Base-by-base conservation (phyloP, 1,140 invertebrate genomes). In the Drosophila suzukii region DNA sequence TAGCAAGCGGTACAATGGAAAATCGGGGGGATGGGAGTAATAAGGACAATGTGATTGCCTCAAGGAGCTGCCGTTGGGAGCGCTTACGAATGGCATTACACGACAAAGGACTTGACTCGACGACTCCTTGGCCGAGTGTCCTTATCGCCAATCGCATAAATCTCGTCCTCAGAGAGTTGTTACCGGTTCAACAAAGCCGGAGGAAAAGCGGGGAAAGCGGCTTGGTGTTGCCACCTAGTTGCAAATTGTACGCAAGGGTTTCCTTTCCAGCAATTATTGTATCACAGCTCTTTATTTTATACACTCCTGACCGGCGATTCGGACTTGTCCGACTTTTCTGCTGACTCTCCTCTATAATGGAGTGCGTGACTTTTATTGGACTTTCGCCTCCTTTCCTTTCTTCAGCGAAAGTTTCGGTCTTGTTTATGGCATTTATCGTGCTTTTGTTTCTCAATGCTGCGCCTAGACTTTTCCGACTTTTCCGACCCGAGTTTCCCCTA, bases 371-470 rank as follows among this genome's bases (percentile, higher is more conserved):
- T 86, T 86, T 86, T 86, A 86, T 86, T 86, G 83, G 82, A 86
- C 83, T 86, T 86, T 68, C 50, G 38, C 68, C 63, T 44, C 47
- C 59, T 62, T 72, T 62, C 38, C 46, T 50, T 58, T 46, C 59
- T 67, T 84, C 62, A 71, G 84, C 67, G 68, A 85, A 85, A 86
- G 62, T 88, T 88, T 73, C 49, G 61, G 76, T 82, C 84, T 88
- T 88, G 84, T 88, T 88, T 88, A 88, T 88, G 80, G 84, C 84
- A 84, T 84, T 88, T 89, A 89, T 88, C 84, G 84, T 78, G 68
- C 84, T 65, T 86, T 88, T 88, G 84, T 88, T 89, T 89, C 71
- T 68, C 71, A 79, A 72, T 53, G 20, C 50, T 34, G 39, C 17
- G 41, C 51, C 54, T 75, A 57, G 60, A 75, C 38, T 54, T 44